Percentiles rank a stretch among this genome's conserved stretches.
Evolutionary conservation across 2,888 invertebrate species (phyloP).

Genomic region (Platycnemis pennipes): DNA sequence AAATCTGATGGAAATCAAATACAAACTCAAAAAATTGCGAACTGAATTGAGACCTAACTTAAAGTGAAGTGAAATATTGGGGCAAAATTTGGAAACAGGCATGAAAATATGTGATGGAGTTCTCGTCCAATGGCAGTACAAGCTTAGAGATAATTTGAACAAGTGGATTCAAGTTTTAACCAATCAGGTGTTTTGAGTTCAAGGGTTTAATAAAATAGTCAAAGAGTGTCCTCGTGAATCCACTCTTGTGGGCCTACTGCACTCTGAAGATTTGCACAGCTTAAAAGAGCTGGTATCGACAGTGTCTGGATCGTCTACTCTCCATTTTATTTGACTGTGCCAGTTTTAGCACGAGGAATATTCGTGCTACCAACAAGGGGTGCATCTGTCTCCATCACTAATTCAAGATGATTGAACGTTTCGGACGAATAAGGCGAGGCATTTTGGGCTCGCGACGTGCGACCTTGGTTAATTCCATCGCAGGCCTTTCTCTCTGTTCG

Average conservation of each 20-base stretch:
- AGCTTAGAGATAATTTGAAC: background rate
- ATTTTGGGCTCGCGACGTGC: background rate
- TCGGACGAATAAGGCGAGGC: background rate
- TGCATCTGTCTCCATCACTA: background rate
- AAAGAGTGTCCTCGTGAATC: background rate
- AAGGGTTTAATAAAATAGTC: background rate
- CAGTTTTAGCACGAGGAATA: too few relatives aligned
- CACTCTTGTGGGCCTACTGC: background rate
- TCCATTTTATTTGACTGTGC: too few relatives aligned
- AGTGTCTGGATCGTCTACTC: too few relatives aligned
- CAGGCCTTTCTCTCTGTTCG: background rate
- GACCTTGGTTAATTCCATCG: background rate
- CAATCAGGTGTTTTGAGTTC: background rate
- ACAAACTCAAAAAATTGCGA: too few relatives aligned
- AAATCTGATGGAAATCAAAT: too few relatives aligned
- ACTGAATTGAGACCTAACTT: too few relatives aligned
- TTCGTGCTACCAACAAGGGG: background rate
- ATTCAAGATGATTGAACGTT: background rate
- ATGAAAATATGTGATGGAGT: background rate
- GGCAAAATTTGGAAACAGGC: background rate
- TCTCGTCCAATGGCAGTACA: background rate
- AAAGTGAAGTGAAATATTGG: background rate
- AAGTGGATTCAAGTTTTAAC: too few relatives aligned
- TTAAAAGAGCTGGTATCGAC: too few relatives aligned
- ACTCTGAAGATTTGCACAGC: background rate